Evolutionary conservation across 2,113 vertebrate genomes (phyloP).

Genomic region (Corvus hawaiiensis): DNA sequence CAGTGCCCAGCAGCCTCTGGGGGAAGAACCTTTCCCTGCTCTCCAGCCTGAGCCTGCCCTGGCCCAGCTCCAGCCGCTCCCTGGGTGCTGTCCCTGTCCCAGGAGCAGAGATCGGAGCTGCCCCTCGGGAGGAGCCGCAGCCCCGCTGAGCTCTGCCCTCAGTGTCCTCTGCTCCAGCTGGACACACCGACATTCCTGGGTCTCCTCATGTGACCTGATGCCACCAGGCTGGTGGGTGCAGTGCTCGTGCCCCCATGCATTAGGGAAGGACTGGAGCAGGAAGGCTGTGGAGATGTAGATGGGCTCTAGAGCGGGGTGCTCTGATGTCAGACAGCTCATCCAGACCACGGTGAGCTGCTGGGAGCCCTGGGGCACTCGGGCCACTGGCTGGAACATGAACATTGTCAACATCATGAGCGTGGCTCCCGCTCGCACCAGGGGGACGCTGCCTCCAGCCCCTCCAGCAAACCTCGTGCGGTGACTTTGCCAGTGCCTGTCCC

Average conservation of each 20-base stretch:
- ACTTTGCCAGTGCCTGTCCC: not conserved
- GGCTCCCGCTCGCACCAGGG: not conserved
- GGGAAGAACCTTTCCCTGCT: not conserved
- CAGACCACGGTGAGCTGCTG: accelerated
- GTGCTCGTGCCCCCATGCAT: accelerated
- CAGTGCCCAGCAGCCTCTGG: not conserved
- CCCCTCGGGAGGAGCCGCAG: not conserved
- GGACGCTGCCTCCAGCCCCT: not conserved
- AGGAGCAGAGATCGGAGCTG: not conserved
- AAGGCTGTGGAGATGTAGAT: not conserved
- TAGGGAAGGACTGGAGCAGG: not conserved
- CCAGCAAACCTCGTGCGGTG: not conserved
- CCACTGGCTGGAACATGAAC: not conserved
- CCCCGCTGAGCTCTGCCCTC: not conserved
- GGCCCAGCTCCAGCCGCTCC: not conserved
- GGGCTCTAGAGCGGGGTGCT: not conserved
- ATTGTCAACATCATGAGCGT: not conserved
- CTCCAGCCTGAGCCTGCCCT: not conserved
- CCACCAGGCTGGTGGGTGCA: not conserved
- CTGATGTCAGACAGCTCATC: not conserved
- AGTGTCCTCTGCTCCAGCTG: not conserved
- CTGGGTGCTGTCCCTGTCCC: not conserved
- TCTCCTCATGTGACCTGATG: not conserved
- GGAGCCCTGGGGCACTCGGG: not conserved
- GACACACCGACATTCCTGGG: accelerated